Conservation (phyloP, 2,797 vertebrate species). For the Alosa sapidissima region DNA sequence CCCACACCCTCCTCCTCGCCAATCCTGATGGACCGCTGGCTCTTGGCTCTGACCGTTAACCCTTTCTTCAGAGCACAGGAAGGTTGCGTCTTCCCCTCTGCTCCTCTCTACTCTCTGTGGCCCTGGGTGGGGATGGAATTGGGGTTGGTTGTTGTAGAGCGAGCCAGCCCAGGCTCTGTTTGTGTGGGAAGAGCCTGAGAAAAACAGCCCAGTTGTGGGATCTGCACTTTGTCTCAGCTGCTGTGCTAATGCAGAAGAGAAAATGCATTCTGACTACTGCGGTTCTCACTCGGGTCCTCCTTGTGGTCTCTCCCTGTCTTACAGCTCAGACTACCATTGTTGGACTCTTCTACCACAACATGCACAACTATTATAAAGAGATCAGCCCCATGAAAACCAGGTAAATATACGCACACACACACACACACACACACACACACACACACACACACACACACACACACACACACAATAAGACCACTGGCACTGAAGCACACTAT, state of each 20-base stretch:
- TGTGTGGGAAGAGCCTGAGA: neutral
- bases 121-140: no score
- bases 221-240: neutral
- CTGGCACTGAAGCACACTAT: neutral
- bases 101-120: neutral
- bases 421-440: conserved; percentile 6
- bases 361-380: conserved; percentile 84
- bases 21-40: neutral
- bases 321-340: conserved; percentile 90
- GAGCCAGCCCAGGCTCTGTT: neutral
- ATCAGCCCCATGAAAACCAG: conserved; percentile 84
- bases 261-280: neutral
- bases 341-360: conserved; percentile 89
- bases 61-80: neutral
- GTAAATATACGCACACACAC: conserved; percentile 67
- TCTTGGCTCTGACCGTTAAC: neutral
- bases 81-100: neutral
- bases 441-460: conserved; percentile 8
- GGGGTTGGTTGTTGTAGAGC: neutral
- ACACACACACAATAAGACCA: neutral
- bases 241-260: neutral
- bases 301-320: conserved; percentile 40
- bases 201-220: neutral
- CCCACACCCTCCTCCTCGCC: neutral
- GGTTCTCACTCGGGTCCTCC: neutral